Conservation (phyloP, 2,888 invertebrate species). For the Micropterix aruncella region DNA sequence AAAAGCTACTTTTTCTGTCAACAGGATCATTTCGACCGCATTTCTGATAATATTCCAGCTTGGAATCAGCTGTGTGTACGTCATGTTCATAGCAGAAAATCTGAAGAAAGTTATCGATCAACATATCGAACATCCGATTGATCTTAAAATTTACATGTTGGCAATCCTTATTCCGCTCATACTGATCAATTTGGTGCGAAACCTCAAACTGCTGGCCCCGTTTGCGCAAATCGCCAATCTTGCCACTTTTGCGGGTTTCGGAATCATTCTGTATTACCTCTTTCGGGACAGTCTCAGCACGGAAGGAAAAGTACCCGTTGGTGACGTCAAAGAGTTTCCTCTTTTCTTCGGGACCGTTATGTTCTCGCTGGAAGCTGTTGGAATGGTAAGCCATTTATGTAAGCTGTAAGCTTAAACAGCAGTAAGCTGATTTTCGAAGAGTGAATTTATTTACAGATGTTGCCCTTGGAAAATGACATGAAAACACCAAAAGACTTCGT, state of each 20-base stretch:
- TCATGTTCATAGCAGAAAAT: constrained; percentile 84
- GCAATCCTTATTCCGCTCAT: constrained; percentile 61
- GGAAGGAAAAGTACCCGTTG: constrained; percentile 46
- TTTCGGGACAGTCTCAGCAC: constrained; percentile 56
- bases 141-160: constrained; percentile 53
- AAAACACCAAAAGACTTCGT: constrained; percentile 71
- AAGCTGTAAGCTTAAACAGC: too few species aligned
- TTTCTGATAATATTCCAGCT: constrained; percentile 81
- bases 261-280: constrained; percentile 75
- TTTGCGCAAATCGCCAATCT: constrained; percentile 82
- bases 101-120: constrained; percentile 49
- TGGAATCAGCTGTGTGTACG: constrained; percentile 93
- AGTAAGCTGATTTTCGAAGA: too few species aligned
- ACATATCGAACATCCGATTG: constrained; percentile 31
- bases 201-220: constrained; percentile 77
- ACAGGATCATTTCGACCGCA: constrained; percentile 54
- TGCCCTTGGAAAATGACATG: constrained; percentile 93
- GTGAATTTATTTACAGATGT: constrained; percentile 51
- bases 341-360: constrained; percentile 93
- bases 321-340: constrained; percentile 57
- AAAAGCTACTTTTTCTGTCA: too few species aligned
- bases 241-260: constrained; percentile 71
- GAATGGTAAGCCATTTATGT: constrained; percentile 61
- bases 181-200: constrained; percentile 68
- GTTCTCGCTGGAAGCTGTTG: constrained; percentile 92